Percentiles rank a stretch among this genome's conserved stretches.
Evolutionary conservation across 2,888 invertebrate genomes (phyloP).

Genomic region (Achlya flavicornis): DNA sequence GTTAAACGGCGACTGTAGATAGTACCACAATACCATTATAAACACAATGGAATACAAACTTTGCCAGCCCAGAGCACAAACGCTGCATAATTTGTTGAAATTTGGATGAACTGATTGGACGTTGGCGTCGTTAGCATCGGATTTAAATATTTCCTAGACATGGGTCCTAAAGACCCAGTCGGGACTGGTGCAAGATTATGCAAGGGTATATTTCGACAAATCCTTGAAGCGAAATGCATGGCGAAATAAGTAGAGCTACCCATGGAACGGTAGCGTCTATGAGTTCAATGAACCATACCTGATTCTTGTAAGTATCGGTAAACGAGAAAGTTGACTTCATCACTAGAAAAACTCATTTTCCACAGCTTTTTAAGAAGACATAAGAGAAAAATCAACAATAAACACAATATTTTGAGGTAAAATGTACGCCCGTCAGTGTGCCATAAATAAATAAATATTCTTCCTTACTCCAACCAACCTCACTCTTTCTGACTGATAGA

Average conservation of each 20-base stretch:
- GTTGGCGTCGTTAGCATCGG: background rate
- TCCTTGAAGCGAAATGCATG: background rate
- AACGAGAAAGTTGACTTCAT: constrained; percentile 99
- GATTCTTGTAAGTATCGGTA: constrained; percentile 99
- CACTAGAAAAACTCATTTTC: constrained; percentile 98
- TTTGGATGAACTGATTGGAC: no score
- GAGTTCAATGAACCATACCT: constrained; percentile 85
- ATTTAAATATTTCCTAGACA: background rate
- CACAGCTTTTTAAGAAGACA: background rate
- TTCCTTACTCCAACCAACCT: no score
- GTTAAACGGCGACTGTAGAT: no score
- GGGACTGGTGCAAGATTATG: background rate
- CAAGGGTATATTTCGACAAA: background rate
- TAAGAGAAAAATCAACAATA: background rate
- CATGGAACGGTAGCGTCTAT: constrained; percentile 33
- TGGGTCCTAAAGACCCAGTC: background rate
- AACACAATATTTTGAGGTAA: background rate
- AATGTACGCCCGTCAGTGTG: background rate
- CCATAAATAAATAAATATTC: no score
- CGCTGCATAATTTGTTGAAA: background rate
- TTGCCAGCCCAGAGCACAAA: background rate
- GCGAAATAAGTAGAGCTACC: background rate
- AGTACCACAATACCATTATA: background rate
- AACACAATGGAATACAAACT: background rate
- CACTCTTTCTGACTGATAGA: no score